Base-by-base conservation (phyloP, 2,113 vertebrate genomes). In the Phaethornis superciliosus region DNA sequence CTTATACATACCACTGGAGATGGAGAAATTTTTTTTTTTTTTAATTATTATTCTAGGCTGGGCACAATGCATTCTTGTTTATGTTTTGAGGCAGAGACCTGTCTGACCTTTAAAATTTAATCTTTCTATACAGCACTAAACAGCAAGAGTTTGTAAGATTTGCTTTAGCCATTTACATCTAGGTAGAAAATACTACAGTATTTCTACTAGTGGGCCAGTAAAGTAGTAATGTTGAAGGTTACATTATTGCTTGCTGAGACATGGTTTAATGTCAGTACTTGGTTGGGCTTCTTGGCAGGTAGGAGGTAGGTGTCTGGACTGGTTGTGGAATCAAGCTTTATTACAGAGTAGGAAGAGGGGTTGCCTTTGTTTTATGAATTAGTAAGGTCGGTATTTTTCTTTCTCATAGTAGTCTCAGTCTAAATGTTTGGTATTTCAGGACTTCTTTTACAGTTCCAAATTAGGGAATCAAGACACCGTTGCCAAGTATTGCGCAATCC, bases 181-280 rank as follows among this genome's bases (percentile, higher is more conserved):
- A 28, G 26, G 78, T 74, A 22, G 4, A 15, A 15, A 19, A 1
- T 23, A 4, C 9, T n/a, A 0, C 6, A 17, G 18, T 33, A 12
- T 40, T 90, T 59, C 32, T 86, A 12, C 9, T 16, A 13, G 28
- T 10, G 22, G 24, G 7, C 89, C 40, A 60, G 47, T 4, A 0
- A 56, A 64, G 20, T n/a, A 52, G 65, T 63, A 68, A 6, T 46
- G 15, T 9, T 51, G 55, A 80, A 44, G 23, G 21, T 63, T 47
- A 47, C 32, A 22, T 74, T 65, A 23, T 63, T 15, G 5, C 5
- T 56, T 63, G 27, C 7, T 62, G 11, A 56, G 40, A 4, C 54
- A 52, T 47, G 22, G 32, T 18, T 76, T 63, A 56, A 12, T 52
- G 32, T 16, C 42, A 35, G 37, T 56, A 19, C 6, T 27, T 58